Percentiles rank a stretch among this genome's conserved stretches.
Conservation (phyloP, 1,140 invertebrate genomes). For the Aphis gossypii region DNA sequence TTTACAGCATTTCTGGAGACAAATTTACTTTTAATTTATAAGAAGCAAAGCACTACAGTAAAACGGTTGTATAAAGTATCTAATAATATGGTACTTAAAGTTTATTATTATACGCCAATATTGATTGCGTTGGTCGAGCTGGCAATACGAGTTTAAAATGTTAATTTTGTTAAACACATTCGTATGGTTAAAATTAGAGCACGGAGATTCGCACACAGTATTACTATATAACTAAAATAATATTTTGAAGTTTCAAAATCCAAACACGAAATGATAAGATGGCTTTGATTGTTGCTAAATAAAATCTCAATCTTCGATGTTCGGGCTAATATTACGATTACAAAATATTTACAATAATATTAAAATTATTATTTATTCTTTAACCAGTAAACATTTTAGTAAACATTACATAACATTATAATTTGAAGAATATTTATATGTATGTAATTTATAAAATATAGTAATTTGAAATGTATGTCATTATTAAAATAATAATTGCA, state of each 20-base stretch:
- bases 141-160: neutral
- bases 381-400: neutral
- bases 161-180: neutral
- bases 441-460: neutral
- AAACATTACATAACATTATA: neutral
- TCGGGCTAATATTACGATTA: neutral
- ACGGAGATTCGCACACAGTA: neutral
- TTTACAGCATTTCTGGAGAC: neutral
- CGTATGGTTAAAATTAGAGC: neutral
- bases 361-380: neutral
- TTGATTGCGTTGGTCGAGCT: neutral
- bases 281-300: neutral
- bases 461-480: neutral
- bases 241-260: neutral
- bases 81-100: neutral
- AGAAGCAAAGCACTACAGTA: neutral
- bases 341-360: neutral
- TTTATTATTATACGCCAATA: neutral
- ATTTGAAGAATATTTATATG: neutral
- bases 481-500: neutral
- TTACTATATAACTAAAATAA: neutral
- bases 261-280: neutral
- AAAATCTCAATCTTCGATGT: neutral
- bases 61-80: neutral
- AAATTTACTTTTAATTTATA: neutral